These are phyloP conservation scores for Merluccius polli DNA, from an alignment of 2,797 vertebrate genomes.

Conservation along the genomic window DNA sequence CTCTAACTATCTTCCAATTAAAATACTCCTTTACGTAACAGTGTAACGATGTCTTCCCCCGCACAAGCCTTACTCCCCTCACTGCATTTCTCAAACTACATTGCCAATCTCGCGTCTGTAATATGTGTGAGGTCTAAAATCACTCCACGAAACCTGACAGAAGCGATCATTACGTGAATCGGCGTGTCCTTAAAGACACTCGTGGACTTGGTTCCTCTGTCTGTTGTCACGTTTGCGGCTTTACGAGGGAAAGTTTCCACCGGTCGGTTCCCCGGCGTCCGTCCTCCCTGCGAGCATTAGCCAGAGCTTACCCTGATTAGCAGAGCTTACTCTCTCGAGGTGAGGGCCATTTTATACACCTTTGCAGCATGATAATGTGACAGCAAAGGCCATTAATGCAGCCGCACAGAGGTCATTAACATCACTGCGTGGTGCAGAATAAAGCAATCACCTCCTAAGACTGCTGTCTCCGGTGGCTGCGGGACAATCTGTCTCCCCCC, in stretches of 20 bases:
- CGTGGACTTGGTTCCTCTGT: not conserved
- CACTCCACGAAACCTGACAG: too few species aligned
- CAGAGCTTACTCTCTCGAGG: slow-evolving; percentile 48
- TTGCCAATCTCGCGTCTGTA: not conserved
- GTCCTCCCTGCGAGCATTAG: slow-evolving; percentile 39
- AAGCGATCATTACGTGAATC: too few species aligned
- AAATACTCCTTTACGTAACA: not conserved
- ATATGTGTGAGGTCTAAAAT: not conserved
- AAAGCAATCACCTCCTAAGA: slow-evolving; percentile 75
- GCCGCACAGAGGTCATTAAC: slow-evolving; percentile 80
- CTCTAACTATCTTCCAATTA: not conserved
- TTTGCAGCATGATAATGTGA: slow-evolving; percentile 68
- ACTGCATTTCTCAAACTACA: not conserved
- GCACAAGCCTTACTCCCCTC: not conserved
- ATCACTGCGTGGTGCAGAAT: slow-evolving; percentile 74
- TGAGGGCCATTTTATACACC: slow-evolving; percentile 62
- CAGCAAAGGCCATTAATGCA: slow-evolving; percentile 77
- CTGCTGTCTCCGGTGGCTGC: slow-evolving; percentile 63
- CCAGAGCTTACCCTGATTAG: slow-evolving; percentile 13
- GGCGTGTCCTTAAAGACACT: not conserved
- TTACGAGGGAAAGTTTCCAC: not conserved
- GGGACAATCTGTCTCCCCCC: slow-evolving; percentile 65
- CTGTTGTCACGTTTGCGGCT: not conserved
- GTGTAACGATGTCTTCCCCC: too few species aligned
- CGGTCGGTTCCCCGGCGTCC: not conserved